phyloP scores from a whole-genome alignment of 2,113 vertebrate species.

The Rhinogobius similis region DNA sequence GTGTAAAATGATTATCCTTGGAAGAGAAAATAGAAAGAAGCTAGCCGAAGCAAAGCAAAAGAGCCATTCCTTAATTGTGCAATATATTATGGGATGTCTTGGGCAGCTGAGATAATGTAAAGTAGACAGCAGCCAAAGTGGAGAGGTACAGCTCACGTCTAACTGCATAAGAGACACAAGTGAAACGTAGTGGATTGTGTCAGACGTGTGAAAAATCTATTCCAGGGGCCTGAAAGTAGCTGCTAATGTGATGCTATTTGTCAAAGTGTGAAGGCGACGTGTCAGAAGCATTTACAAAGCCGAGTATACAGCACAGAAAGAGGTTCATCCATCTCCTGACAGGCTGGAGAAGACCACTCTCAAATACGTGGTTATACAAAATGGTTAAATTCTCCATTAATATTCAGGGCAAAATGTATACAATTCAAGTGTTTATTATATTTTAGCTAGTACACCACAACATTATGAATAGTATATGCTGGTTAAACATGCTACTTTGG shows the following conservation, averaged over 20 bases:
- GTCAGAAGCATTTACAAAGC: conserved; percentile 10
- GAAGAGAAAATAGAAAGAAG: neutral
- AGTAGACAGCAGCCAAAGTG: conserved; percentile 13
- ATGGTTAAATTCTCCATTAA: conserved; percentile 25
- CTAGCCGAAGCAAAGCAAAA: conserved; percentile 12
- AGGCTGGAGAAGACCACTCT: conserved; percentile 20
- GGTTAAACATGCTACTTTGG: too few species aligned
- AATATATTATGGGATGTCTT: neutral
- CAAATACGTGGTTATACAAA: conserved; percentile 26
- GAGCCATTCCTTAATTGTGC: neutral
- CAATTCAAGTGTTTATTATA: too few species aligned
- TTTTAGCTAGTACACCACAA: too few species aligned
- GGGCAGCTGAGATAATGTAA: neutral
- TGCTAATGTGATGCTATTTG: neutral
- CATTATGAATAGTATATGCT: too few species aligned
- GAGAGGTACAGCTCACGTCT: conserved; percentile 11
- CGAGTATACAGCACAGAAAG: neutral
- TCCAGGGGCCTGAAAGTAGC: neutral
- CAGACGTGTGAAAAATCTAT: conserved; percentile 29
- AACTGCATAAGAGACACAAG: conserved; percentile 9
- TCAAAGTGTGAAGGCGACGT: conserved; percentile 3
- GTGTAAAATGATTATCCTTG: neutral
- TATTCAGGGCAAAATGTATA: neutral
- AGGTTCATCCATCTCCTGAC: conserved; percentile 9
- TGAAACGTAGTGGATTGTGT: conserved; percentile 2